phyloP scores from a whole-genome alignment of 2,113 vertebrate genomes.

The Pteropus alecto region DNA sequence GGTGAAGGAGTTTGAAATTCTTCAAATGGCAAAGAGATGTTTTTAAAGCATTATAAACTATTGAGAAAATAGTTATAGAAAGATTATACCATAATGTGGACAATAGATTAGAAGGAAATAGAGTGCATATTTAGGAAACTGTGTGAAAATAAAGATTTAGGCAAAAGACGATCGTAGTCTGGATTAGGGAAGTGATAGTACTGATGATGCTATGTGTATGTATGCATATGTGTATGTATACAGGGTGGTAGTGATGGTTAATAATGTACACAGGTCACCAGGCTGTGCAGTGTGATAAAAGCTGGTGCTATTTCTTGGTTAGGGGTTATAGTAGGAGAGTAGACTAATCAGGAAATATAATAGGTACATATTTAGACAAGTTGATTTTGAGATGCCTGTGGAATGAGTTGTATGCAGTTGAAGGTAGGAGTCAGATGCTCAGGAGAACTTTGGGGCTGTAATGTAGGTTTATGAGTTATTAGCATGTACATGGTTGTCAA shows the following conservation, averaged over 20 bases:
- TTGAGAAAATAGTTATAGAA: not conserved
- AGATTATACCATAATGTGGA: not conserved
- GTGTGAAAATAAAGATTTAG: not conserved
- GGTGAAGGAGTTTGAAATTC: not conserved
- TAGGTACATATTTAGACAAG: not conserved
- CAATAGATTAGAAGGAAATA: not conserved
- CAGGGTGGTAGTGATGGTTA: not conserved
- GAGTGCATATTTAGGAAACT: not conserved
- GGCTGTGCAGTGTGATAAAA: not conserved
- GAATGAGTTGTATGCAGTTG: not conserved
- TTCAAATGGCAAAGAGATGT: not conserved
- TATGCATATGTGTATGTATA: rapidly evolving
- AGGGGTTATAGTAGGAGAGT: not conserved
- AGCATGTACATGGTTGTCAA: not conserved
- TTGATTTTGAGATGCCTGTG: not conserved
- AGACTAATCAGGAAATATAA: not conserved
- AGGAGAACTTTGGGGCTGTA: not conserved
- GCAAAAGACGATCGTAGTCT: not conserved
- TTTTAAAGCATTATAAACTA: not conserved
- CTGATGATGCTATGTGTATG: not conserved
- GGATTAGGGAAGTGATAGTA: not conserved
- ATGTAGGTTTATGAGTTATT: not conserved
- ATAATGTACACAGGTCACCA: not conserved
- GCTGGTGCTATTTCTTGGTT: not conserved
- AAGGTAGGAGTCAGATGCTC: not conserved